phyloP scores from a whole-genome alignment of 2,888 invertebrate genomes.

The Hydropsyche betteni region DNA sequence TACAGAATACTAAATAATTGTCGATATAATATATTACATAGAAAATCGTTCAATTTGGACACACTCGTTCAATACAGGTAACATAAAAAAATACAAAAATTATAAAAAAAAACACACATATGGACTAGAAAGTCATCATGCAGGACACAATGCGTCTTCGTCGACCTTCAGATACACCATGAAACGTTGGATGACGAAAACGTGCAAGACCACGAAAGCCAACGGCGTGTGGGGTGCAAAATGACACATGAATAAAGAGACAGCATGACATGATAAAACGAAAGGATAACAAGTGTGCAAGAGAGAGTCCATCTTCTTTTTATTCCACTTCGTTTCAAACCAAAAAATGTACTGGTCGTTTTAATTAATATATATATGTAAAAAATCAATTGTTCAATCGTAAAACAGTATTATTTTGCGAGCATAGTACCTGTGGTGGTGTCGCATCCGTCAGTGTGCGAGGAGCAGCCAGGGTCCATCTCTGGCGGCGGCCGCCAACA shows the following conservation, averaged over 20 bases:
- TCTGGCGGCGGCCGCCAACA: slow-evolving; percentile 63
- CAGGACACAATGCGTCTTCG: slow-evolving; percentile 37
- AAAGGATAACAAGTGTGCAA: slow-evolving; percentile 22
- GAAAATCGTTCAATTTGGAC: too few relatives aligned
- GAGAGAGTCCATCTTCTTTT: slow-evolving; percentile 7
- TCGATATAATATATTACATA: too few relatives aligned
- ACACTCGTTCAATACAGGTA: too few relatives aligned
- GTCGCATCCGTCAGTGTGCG: slow-evolving; percentile 93
- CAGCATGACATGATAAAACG: slow-evolving; percentile 28
- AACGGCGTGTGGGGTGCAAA: background rate
- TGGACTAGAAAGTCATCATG: slow-evolving; percentile 8
- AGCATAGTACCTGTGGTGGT: slow-evolving; percentile 81
- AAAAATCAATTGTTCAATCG: too few relatives aligned
- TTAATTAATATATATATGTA: too few relatives aligned
- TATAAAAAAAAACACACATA: background rate
- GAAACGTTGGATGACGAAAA: background rate
- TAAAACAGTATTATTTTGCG: slow-evolving; percentile 11
- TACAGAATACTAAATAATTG: too few relatives aligned
- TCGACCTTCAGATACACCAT: slow-evolving; percentile 1
- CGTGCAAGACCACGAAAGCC: slow-evolving; percentile 8
- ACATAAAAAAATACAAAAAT: background rate
- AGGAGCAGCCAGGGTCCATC: slow-evolving; percentile 89
- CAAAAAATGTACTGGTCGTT: too few relatives aligned
- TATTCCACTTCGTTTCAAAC: too few relatives aligned
- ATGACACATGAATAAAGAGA: slow-evolving; percentile 5